These are phyloP conservation scores for Australoheros facetus DNA, from an alignment of 2,797 vertebrate genomes.

Conservation along the genomic window DNA sequence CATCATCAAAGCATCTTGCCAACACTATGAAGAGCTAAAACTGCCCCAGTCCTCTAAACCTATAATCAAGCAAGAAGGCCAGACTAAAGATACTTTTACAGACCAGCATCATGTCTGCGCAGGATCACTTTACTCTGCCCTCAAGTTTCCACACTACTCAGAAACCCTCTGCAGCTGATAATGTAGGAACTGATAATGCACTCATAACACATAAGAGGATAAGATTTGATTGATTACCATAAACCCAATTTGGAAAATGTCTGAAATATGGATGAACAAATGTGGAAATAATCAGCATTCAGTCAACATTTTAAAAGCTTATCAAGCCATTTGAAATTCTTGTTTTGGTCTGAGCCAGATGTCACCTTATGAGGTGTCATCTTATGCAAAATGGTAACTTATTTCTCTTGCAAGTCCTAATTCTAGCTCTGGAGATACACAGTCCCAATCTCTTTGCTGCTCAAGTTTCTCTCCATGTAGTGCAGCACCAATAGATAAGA, in stretches of 20 bases:
- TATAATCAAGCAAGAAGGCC: conserved; percentile 62
- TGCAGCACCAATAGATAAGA: conserved; percentile 35
- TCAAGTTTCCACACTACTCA: conserved; percentile 24
- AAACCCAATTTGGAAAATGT: conserved; percentile 15
- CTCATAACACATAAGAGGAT: conserved; percentile 5
- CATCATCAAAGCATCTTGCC: conserved; percentile 49
- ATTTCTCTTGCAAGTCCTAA: background rate
- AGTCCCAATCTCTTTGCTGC: background rate
- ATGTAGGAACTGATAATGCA: conserved; percentile 11
- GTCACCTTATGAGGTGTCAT: background rate
- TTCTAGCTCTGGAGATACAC: background rate
- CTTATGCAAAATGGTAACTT: background rate
- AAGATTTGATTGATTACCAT: conserved; percentile 2
- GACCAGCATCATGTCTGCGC: conserved; percentile 38
- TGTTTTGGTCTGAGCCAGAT: conserved; percentile 1
- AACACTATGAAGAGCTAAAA: conserved; percentile 14
- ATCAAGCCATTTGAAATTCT: conserved; percentile 3
- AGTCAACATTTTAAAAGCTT: background rate
- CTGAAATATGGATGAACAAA: conserved; percentile 3
- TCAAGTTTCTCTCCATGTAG: conserved; percentile 21
- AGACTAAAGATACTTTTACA: conserved; percentile 54
- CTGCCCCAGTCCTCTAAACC: conserved; percentile 27
- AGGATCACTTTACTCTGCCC: conserved; percentile 40
- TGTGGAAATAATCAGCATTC: conserved; percentile 7
- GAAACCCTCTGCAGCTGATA: background rate